Base-by-base conservation (phyloP, 2,797 vertebrate genomes). In the Gymnothorax reevesii region DNA sequence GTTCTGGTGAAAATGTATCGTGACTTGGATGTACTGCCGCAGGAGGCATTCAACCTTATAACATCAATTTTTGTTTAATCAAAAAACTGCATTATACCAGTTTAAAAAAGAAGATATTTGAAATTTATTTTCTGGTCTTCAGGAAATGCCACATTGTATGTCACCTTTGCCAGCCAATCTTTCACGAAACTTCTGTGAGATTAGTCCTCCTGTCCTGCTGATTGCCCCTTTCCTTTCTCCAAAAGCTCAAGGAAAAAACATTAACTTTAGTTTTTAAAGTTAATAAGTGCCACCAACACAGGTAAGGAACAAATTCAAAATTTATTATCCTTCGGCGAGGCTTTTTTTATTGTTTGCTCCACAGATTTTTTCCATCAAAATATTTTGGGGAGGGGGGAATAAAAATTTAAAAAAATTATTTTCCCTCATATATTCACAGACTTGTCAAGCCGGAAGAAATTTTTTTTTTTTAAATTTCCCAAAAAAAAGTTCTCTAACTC, bases 201-300 rank as follows among this genome's bases (percentile, higher is more conserved):
- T n/a, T 83, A 25, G 3, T 12, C 15, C 22, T 83, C 15, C 52
- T 25, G 13, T 42, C 52, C 54, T 27, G 54, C 57, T n/a, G 55
- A 54, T 75, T 62, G 75, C 73, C 71, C 54, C 71, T 85, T 84
- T 82, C 54, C 59, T 49, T 83, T 80, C 84, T 33, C 69, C 83
- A 87, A 88, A 57, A 87, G 64, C 75, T 52, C 57, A 42, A 83
- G 60, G 13, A 22, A n/a, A 57, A 69, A 42, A 7, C 86, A 59
- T 8, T 77, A 62, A 15, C 73, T 77, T 60, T 22, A 12, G 69
- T 57, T 60, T 87, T 52, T 17, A 49, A 27, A 83, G 27, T 27
- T 57, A 62, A 66, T 60, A 87, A 84, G 83, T 83, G 77, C 82
- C 73, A 75, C 55, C 62, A 84, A 84, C 59, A 66, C 20, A 42